phyloP scores from a whole-genome alignment of 2,113 vertebrate species.

The Falco punctatus region DNA sequence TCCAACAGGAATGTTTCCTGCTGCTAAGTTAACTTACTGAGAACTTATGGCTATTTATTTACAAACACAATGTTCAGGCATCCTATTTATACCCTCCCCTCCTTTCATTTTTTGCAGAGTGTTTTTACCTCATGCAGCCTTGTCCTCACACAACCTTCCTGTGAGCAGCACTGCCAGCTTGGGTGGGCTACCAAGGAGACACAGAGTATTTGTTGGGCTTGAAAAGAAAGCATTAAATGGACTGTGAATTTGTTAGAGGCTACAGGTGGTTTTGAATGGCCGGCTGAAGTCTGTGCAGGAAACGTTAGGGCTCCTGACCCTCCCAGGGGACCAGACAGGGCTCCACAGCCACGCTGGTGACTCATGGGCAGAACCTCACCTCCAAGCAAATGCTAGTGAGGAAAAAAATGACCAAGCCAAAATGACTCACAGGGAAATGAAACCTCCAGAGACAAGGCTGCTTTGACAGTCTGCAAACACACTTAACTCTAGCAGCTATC shows the following conservation, averaged over 20 bases:
- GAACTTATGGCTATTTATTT: constrained; percentile 42
- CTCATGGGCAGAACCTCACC: not conserved
- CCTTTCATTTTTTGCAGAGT: not conserved
- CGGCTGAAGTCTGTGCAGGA: not conserved
- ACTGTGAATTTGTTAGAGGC: not conserved
- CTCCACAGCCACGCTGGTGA: not conserved
- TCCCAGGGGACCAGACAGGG: not conserved
- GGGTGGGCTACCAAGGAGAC: not conserved
- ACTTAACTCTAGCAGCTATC: not conserved
- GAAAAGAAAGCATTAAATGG: not conserved
- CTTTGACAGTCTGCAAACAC: not conserved
- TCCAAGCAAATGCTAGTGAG: not conserved
- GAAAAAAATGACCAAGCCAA: constrained; percentile 34
- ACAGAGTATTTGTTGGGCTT: not conserved
- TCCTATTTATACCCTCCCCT: not conserved
- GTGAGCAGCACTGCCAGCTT: not conserved
- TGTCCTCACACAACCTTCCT: constrained; percentile 15
- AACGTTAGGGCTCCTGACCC: not conserved
- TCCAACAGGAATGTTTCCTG: constrained; percentile 1
- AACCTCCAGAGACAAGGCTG: not conserved
- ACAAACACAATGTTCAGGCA: not conserved
- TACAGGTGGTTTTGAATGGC: constrained; percentile 12
- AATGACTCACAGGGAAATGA: not conserved
- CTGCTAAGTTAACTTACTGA: constrained; percentile 2
- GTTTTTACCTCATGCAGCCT: not conserved